Percentiles rank a stretch among this genome's conserved stretches.
These are phyloP conservation scores for Caenorhabditis afra DNA, from an alignment of 2,888 invertebrate genomes.

Conservation along the genomic window DNA sequence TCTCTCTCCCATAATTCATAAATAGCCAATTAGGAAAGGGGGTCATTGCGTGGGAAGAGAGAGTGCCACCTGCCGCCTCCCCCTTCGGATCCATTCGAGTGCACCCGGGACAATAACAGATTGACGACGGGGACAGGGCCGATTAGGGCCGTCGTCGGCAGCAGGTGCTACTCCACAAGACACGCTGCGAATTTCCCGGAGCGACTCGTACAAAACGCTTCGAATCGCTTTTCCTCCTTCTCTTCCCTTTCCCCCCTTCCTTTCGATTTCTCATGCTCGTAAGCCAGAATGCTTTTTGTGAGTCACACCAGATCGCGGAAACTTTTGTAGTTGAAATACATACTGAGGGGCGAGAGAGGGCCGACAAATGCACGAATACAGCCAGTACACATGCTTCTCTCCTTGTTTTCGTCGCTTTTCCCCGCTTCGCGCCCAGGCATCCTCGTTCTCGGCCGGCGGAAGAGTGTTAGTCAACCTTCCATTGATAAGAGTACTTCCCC, in stretches of 20 bases:
- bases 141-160: not conserved
- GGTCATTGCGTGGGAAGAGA: not conserved
- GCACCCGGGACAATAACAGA: constrained; percentile 28
- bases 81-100: constrained; percentile 4
- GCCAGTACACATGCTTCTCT: too few species aligned
- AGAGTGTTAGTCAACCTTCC: too few species aligned
- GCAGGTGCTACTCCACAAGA: not conserved
- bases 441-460: too few species aligned
- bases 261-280: constrained; percentile 28
- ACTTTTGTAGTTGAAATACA: not conserved
- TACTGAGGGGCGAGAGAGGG: too few species aligned
- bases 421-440: too few species aligned
- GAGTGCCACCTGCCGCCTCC: constrained; percentile 10
- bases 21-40: constrained; percentile 18
- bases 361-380: too few species aligned
- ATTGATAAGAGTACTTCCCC: too few species aligned
- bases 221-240: not conserved
- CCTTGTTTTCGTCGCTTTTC: too few species aligned
- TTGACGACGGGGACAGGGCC: constrained; percentile 5
- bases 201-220: not conserved
- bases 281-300: constrained; percentile 25
- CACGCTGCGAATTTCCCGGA: not conserved
- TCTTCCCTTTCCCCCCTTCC: not conserved
- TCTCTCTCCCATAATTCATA: not conserved
- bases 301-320: constrained; percentile 7